Conservation (phyloP, 2,797 vertebrate species). For the Anableps anableps region DNA sequence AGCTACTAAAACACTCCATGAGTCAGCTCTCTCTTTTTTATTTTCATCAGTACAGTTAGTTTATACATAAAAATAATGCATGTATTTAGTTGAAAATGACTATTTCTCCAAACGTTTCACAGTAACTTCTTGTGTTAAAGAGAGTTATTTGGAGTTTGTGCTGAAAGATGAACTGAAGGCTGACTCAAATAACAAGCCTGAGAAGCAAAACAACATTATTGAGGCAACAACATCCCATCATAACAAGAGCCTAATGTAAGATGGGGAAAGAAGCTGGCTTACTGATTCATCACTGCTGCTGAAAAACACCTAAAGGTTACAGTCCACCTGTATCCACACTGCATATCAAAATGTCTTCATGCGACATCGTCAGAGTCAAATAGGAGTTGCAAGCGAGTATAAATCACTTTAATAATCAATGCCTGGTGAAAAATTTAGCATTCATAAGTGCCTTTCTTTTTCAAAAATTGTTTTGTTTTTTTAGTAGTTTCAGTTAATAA, state of each 20-base stretch:
- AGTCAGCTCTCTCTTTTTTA: not conserved
- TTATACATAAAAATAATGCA: not conserved
- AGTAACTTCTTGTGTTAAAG: not conserved
- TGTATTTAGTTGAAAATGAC: not conserved
- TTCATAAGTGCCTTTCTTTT: not conserved
- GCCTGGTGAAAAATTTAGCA: not conserved
- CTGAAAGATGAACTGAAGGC: not conserved
- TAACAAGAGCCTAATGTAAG: not conserved
- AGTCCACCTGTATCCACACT: not conserved
- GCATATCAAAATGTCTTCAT: not conserved
- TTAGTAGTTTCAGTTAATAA: not conserved
- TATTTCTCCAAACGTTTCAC: not conserved
- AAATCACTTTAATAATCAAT: not conserved
- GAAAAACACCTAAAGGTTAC: not conserved
- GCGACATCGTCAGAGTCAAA: not conserved
- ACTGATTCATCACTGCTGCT: not conserved
- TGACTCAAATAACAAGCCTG: not conserved
- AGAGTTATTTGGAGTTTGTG: not conserved
- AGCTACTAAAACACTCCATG: not conserved
- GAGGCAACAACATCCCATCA: not conserved
- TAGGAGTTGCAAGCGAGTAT: not conserved
- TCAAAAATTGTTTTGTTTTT: not conserved
- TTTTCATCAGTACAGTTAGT: not conserved
- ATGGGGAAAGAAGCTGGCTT: not conserved
- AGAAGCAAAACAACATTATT: not conserved